A percentile compares a stretch with the other conserved stretches of the same genome.
phyloP scores from a whole-genome alignment of 2,113 vertebrate genomes.

The Laticauda laticaudata region DNA sequence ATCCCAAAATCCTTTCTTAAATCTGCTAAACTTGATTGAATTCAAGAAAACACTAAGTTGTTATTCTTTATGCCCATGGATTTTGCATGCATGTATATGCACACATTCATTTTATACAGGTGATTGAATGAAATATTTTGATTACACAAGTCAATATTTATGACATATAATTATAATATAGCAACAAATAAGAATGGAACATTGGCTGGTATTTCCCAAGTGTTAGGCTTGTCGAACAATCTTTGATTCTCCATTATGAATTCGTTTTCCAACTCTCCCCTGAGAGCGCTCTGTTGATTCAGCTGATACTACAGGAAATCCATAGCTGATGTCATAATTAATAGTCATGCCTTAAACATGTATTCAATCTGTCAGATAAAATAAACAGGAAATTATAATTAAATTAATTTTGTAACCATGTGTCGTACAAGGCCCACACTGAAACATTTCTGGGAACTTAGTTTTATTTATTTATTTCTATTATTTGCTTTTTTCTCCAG shows the following conservation, averaged over 20 bases:
- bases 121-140: slow-evolving; percentile 20
- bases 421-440: not conserved
- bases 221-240: not conserved
- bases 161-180: not conserved
- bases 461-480: too few relatives aligned
- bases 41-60: not conserved
- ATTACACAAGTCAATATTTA: not conserved
- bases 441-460: not conserved
- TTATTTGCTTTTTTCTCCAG: not conserved
- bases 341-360: not conserved
- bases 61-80: not conserved
- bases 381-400: not conserved
- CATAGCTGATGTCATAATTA: not conserved
- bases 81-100: not conserved
- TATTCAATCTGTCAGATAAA: slow-evolving; percentile 23
- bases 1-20: not conserved
- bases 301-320: slow-evolving; percentile 23
- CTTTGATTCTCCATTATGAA: slow-evolving; percentile 8
- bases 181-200: slow-evolving; percentile 14
- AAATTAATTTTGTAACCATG: not conserved
- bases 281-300: not conserved
- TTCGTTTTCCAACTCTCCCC: slow-evolving; percentile 8
- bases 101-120: not conserved
- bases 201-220: not conserved
- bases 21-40: not conserved